Evolutionary conservation across 2,797 vertebrate genomes (phyloP), one percentile per base, ranked within the genome.

Genomic region (Notolepis coatsorum): DNA sequence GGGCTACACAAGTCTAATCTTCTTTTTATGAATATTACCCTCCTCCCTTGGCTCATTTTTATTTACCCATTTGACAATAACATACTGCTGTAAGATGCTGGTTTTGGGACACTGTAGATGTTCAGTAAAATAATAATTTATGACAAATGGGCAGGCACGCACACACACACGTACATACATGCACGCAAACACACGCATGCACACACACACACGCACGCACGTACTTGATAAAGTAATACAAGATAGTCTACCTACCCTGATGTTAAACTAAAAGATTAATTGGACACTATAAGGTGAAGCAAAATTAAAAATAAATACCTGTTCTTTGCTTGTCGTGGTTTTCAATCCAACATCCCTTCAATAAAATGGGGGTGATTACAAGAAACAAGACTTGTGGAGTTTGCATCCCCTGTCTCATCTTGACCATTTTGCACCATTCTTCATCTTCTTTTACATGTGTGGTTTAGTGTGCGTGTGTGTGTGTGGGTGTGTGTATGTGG

Each of bases 291-390:
- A n/a, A n/a, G n/a, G n/a, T n/a, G 35, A 15, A n/a, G 25, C 38
- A 61, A 52, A 67, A 53, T 21, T 9, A 7, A 37, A 56, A 46
- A 45, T 39, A 62, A 55, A 39, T 81, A 90, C 88, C 85, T 63
- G 3, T 17, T 17, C 0, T 17, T 57, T 21, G 49, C 37, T 8
- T 37, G 28, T 4, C 48, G 2, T 7, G 9, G 6, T 50, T 31
- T 67, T 3, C 30, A 21, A 1, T 13, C 21, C 75, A 83, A 61
- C 83, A 86, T 49, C 43, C 60, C 1, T 66, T 37, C 38, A 63
- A 60, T 5, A 65, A 57, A 33, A 75, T 4, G 1, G 71, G 58
- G 39, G 73, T 4, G 2, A 75, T 20, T 0, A 66, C 38, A 46
- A 61, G n/a, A 62, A 5, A 58, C 0, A 20, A 81, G 42, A 45